phyloP scores from a whole-genome alignment of 2,797 vertebrate genomes.

The Trematocara caparti region DNA sequence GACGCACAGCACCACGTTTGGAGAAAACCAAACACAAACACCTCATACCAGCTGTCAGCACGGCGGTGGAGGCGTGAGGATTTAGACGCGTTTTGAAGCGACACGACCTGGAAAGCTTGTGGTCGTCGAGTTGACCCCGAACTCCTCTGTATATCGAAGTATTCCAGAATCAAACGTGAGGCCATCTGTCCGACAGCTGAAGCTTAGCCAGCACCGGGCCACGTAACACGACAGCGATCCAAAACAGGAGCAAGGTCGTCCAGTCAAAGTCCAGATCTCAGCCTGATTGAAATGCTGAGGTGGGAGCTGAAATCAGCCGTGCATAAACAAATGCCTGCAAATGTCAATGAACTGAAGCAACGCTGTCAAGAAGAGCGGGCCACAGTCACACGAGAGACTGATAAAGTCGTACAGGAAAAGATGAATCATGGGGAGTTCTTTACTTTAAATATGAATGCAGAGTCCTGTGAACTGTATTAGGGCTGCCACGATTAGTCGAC shows the following conservation, averaged over 20 bases:
- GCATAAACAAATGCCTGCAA: not conserved
- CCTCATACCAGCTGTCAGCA: not conserved
- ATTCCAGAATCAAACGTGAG: not conserved
- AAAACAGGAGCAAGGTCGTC: not conserved
- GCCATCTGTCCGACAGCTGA: fast-evolving
- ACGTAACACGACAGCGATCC: not conserved
- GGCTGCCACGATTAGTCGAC: no score
- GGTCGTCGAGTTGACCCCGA: not conserved
- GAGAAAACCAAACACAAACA: not conserved
- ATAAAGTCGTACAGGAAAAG: no score
- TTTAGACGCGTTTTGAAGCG: not conserved
- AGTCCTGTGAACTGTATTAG: no score
- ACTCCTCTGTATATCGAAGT: not conserved
- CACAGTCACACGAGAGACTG: no score
- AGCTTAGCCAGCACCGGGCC: fast-evolving
- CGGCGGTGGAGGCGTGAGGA: fast-evolving
- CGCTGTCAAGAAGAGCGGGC: no score
- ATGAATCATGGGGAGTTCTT: no score
- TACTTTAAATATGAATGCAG: no score
- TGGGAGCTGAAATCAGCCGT: not conserved
- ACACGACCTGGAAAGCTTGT: not conserved
- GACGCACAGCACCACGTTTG: no score
- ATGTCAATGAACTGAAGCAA: no score
- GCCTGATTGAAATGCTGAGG: not conserved
- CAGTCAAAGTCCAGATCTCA: not conserved